phyloP scores from a whole-genome alignment of 2,113 vertebrate genomes.

The Microtus richardsoni region DNA sequence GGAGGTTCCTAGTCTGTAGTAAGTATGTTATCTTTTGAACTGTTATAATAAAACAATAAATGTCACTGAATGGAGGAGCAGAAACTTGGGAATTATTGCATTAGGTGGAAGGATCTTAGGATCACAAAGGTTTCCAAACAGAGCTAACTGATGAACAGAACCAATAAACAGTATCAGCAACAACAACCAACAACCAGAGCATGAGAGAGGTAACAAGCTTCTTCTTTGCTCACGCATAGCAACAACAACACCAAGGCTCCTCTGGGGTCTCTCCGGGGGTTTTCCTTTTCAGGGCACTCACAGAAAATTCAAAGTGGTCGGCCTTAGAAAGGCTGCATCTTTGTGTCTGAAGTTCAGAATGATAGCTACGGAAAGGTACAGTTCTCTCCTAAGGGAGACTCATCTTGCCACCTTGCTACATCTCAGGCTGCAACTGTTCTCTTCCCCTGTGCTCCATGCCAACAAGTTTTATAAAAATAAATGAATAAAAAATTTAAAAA shows the following conservation, averaged over 20 bases:
- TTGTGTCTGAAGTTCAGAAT: constrained; percentile 52
- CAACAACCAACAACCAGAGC: neutral
- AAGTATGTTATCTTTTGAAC: neutral
- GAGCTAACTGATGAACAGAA: neutral
- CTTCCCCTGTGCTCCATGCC: neutral
- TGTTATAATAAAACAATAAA: constrained; percentile 29
- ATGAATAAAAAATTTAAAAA: constrained; percentile 35
- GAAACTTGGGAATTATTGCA: constrained; percentile 13
- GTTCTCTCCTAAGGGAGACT: constrained; percentile 14
- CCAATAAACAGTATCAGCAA: no score
- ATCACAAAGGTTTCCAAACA: constrained; percentile 42
- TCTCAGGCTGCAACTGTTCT: neutral
- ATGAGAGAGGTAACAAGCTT: neutral
- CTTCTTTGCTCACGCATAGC: constrained; percentile 2
- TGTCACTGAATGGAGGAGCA: neutral
- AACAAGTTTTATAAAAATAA: neutral
- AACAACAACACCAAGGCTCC: constrained; percentile 30
- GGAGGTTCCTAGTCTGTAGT: neutral
- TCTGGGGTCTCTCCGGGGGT: constrained; percentile 59
- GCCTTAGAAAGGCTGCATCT: constrained; percentile 38
- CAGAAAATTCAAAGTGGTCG: constrained; percentile 38
- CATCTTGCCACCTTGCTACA: neutral
- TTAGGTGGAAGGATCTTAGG: constrained; percentile 6
- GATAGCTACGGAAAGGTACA: constrained; percentile 48
- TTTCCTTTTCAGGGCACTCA: constrained; percentile 50